Conservation (phyloP, 2,113 vertebrate species). For the Naja naja region DNA sequence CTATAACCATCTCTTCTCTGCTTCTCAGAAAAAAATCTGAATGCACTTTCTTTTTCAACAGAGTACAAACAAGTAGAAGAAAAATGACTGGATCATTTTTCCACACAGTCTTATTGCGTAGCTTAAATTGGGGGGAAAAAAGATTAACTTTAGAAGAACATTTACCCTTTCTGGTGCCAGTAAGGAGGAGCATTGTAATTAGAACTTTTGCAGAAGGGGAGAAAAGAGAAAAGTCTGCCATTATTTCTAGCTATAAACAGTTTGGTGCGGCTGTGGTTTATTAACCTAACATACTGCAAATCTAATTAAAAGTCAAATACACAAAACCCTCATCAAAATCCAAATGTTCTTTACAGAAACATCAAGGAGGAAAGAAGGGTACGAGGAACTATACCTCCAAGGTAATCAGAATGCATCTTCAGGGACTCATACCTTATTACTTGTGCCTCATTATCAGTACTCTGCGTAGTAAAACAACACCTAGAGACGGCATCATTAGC, state of each 20-base stretch:
- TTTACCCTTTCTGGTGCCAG: conserved; percentile 32
- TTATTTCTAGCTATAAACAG: background rate
- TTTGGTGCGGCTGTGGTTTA: conserved; percentile 40
- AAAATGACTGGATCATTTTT: background rate
- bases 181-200: conserved; percentile 21
- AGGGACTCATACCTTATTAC: conserved; percentile 82
- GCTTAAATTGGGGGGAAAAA: background rate
- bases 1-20: background rate
- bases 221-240: background rate
- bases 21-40: background rate
- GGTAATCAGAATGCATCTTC: conserved; percentile 81
- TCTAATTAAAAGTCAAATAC: conserved; percentile 78
- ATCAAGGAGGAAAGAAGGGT: conserved; percentile 71
- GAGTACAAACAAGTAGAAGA: background rate
- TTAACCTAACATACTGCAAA: conserved; percentile 67
- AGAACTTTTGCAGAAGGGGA: background rate
- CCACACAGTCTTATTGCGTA: conserved; percentile 30
- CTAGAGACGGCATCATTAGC: conserved; percentile 86
- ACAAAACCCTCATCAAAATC: conserved; percentile 73
- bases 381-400: conserved; percentile 62
- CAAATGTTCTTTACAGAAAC: conserved; percentile 76
- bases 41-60: background rate
- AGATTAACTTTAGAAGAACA: conserved; percentile 44
- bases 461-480: conserved; percentile 77
- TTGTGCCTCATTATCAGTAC: conserved; percentile 87